These are phyloP conservation scores for Agrypnia vestita DNA, from an alignment of 1,140 invertebrate species.

Conservation along the genomic window DNA sequence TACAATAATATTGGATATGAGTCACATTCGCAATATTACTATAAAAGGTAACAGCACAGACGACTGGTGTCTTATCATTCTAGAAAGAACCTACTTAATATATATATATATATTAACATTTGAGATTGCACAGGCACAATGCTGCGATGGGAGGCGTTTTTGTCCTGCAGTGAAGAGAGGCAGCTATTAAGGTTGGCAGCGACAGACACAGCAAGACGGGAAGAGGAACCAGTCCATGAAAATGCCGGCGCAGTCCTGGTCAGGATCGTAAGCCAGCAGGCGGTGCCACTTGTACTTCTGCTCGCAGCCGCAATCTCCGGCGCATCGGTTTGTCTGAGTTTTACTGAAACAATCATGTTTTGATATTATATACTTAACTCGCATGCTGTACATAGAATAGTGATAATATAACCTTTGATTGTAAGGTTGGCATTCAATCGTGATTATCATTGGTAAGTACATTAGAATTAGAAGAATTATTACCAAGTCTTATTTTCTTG, in stretches of 20 bases:
- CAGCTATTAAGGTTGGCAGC: constrained; percentile 67
- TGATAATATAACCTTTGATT: too few species aligned
- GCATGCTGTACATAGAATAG: too few species aligned
- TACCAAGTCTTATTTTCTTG: too few species aligned
- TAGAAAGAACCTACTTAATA: too few species aligned
- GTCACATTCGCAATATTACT: not conserved
- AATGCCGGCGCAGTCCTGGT: constrained; percentile 93
- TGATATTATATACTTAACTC: too few species aligned
- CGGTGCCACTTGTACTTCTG: constrained; percentile 95
- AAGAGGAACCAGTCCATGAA: constrained; percentile 96
- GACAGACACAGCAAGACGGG: constrained; percentile 92
- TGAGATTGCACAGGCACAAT: too few species aligned
- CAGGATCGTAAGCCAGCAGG: constrained; percentile 91
- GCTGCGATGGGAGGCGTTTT: not conserved
- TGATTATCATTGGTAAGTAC: too few species aligned
- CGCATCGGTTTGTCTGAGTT: constrained; percentile 84
- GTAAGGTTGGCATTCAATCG: too few species aligned
- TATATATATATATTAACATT: too few species aligned
- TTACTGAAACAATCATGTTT: constrained; percentile 83
- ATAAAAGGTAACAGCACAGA: not conserved
- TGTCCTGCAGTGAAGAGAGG: constrained; percentile 1
- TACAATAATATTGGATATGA: not conserved
- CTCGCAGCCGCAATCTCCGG: constrained; percentile 89
- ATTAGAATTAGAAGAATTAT: too few species aligned
- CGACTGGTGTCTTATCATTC: not conserved